A percentile compares a stretch with the other conserved stretches of the same genome.
Evolutionary conservation across 1,140 invertebrate species (phyloP).

Genomic region (Araneus ventricosus): DNA sequence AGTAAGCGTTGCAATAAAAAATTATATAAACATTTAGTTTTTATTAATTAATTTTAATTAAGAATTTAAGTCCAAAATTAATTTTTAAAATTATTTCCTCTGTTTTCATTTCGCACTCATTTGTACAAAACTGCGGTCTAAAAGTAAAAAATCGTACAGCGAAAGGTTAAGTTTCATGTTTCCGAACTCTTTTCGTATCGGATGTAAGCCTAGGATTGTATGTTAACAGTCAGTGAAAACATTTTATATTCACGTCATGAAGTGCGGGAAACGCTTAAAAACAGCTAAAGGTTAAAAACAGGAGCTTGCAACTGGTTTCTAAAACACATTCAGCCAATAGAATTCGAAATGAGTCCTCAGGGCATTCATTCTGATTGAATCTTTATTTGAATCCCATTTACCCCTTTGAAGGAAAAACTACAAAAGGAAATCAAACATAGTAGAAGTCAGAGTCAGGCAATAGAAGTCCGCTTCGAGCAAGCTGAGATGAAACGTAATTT

Average conservation of each 20-base stretch:
- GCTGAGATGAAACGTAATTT: conserved; percentile 49
- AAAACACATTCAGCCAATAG: conserved; percentile 3
- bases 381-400: conserved; percentile 10
- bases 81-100: too few relatives aligned
- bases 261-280: neutral
- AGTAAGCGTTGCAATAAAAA: too few relatives aligned
- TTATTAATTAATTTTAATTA: too few relatives aligned
- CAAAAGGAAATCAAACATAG: neutral
- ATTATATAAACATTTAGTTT: too few relatives aligned
- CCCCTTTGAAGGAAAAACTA: conserved; percentile 6
- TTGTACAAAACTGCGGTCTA: too few relatives aligned
- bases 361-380: conserved; percentile 28
- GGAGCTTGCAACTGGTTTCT: conserved; percentile 24
- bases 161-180: too few relatives aligned
- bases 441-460: neutral
- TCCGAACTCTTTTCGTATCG: too few relatives aligned
- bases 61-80: too few relatives aligned
- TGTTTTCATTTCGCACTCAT: too few relatives aligned
- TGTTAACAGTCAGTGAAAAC: neutral
- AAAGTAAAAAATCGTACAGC: too few relatives aligned
- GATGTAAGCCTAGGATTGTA: too few relatives aligned
- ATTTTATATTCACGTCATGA: neutral
- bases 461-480: neutral
- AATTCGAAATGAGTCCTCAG: conserved; percentile 28
- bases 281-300: conserved; percentile 23